A percentile compares a stretch with the other conserved stretches of the same genome.
Evolutionary conservation across 1,140 invertebrate species (phyloP).

Genomic region (Latrodectus geometricus): DNA sequence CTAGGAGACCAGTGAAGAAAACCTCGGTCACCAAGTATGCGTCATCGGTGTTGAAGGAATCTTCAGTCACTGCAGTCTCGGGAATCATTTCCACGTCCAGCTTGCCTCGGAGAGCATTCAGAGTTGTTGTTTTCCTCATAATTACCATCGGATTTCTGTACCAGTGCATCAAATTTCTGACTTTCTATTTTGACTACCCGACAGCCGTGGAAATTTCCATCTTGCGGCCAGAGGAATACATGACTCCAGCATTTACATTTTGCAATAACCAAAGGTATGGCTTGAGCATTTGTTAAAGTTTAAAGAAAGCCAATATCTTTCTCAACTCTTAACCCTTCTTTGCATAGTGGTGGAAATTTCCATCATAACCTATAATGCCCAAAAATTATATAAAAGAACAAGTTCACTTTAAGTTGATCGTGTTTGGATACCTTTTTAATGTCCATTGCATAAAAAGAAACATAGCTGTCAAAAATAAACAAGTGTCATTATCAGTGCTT

Average conservation of each 20-base stretch:
- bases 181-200: background rate
- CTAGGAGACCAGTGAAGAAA: background rate
- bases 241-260: conserved; percentile 14
- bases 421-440: too few species aligned
- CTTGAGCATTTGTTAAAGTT: background rate
- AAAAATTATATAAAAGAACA: too few species aligned
- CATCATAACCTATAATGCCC: too few species aligned
- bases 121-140: conserved; percentile 2
- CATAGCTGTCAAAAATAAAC: too few species aligned
- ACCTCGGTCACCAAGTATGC: conserved; percentile 1
- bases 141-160: conserved; percentile 21
- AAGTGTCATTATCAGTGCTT: too few species aligned
- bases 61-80: conserved; percentile 21
- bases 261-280: conserved; percentile 16
- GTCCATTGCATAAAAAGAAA: too few species aligned
- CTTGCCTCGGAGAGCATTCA: conserved; percentile 16
- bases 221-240: background rate
- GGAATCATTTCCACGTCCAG: conserved; percentile 10
- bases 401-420: too few species aligned
- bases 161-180: conserved; percentile 17
- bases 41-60: conserved; percentile 4
- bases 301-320: too few species aligned
- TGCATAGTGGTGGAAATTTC: too few species aligned
- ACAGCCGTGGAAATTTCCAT: conserved; percentile 7
- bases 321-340: too few species aligned